A percentile compares a stretch with the other conserved stretches of the same genome.
Evolutionary conservation across 2,888 invertebrate genomes (phyloP).

Genomic region (Phyllotreta cruciferae): DNA sequence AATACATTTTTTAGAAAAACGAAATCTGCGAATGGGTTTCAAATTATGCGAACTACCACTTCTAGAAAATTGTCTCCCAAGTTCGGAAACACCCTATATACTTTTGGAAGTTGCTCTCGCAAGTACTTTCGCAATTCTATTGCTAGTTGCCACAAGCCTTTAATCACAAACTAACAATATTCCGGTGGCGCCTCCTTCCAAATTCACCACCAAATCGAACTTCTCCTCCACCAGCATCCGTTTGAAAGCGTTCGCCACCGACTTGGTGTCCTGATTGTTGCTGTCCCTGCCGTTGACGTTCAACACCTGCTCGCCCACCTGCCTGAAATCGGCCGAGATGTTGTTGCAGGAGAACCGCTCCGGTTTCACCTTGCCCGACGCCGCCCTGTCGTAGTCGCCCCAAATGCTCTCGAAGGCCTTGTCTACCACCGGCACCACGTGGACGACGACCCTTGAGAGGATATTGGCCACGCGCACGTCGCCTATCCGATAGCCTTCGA

Average conservation of each 20-base stretch:
- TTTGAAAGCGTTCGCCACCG: conserved; percentile 67
- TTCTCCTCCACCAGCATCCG: conserved; percentile 70
- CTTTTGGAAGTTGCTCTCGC: too few relatives aligned
- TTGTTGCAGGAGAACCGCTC: conserved; percentile 55
- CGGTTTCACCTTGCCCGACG: conserved; percentile 47
- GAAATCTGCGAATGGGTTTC: too few relatives aligned
- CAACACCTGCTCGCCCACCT: conserved; percentile 73
- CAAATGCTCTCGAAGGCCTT: conserved; percentile 63
- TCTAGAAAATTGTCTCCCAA: too few relatives aligned
- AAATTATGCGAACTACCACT: too few relatives aligned
- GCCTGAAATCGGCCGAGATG: conserved; percentile 61
- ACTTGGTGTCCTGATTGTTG: conserved; percentile 60
- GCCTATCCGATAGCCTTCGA: conserved; percentile 71
- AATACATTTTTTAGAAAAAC: too few relatives aligned
- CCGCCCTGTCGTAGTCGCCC: conserved; percentile 58
- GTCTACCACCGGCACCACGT: conserved; percentile 78
- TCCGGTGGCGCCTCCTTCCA: conserved; percentile 76
- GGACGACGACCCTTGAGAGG: conserved; percentile 75
- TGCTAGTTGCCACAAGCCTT: too few relatives aligned
- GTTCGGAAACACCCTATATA: too few relatives aligned
- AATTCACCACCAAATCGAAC: conserved; percentile 75
- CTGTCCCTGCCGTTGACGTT: conserved; percentile 56
- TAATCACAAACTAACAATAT: conserved; percentile 60
- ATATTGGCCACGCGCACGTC: conserved; percentile 64
- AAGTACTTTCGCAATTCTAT: too few relatives aligned